Base-by-base conservation (phyloP, 2,113 vertebrate genomes). In the Parus major region DNA sequence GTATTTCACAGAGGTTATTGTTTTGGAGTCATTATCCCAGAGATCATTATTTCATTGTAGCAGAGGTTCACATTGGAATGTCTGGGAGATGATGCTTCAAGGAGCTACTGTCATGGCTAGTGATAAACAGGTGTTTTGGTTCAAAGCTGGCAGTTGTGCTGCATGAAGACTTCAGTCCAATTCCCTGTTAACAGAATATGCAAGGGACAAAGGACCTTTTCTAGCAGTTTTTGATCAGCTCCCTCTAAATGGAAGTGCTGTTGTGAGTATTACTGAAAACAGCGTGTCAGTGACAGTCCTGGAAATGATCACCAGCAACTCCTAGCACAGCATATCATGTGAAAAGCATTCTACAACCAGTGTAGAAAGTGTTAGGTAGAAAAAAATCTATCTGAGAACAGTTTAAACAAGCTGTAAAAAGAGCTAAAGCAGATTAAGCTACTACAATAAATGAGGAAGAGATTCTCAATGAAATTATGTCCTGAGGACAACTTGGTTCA, bases 341-440 rank as follows among this genome's bases (percentile, higher is more conserved):
- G 29, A 53, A 15, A 66, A 27, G 33, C 65, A 29, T 49, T 65
- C 60, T 77, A 14, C 28, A 82, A 65, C 41, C n/a, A 23, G 49
- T 8, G 21, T 20, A 69, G 68, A 64, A 82, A n/a, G 36, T 61
- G 65, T 36, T 86, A 63, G 29, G 19, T 31, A 71, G 50, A 8
- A 81, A 86, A 60, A 77, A 42, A 23, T 25, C 23, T 19, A 2
- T 42, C 65, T 56, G 69, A 89, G 46, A 86, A 53, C 36, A 35
- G 44, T 60, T 95, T 87, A 85, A 92, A 65, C 61, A 90, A 96
- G 70, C 61, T 94, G 87, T 82, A 87, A 75, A 82, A 91, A 68
- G 87, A 85, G 47, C 60, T 66, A 29, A 86, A 52, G 83, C 61
- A 76, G 70, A 89, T 92, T 79, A 91, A 89, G 61, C 52, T 84